Percentiles rank a stretch among this genome's conserved stretches.
Conservation (phyloP, 2,797 vertebrate genomes). For the Anguilla pacifica region DNA sequence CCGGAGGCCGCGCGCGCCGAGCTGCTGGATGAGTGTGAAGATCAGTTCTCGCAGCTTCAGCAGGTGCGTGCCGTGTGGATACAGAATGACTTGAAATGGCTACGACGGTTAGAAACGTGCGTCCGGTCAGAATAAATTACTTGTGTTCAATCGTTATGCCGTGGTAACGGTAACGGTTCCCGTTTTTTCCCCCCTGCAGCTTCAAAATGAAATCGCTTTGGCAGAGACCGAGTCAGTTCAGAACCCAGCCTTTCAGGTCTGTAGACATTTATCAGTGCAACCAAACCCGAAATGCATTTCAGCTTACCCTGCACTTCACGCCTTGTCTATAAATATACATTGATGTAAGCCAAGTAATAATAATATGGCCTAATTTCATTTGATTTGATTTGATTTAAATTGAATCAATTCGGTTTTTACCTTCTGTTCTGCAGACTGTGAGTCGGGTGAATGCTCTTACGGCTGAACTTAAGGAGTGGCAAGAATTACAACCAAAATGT, state of each 20-base stretch:
- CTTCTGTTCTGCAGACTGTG: constrained; percentile 52
- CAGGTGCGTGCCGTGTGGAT: constrained; percentile 52
- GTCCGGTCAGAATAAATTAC: not conserved
- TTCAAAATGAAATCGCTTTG: constrained; percentile 71
- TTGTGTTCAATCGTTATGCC: not conserved
- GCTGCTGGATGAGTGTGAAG: constrained; percentile 68
- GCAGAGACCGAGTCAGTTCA: constrained; percentile 58
- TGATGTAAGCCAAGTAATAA: not conserved
- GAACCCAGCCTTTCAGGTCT: constrained; percentile 64
- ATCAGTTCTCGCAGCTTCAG: constrained; percentile 65
- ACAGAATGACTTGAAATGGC: not conserved
- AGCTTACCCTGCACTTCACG: not conserved
- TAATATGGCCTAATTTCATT: no score
- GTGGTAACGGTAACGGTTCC: not conserved
- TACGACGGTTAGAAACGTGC: not conserved
- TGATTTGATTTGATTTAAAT: no score
- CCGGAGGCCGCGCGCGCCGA: constrained; percentile 58
- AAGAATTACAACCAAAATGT: constrained; percentile 65
- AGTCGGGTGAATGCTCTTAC: constrained; percentile 64
- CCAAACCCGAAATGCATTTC: not conserved
- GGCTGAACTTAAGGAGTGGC: constrained; percentile 70
- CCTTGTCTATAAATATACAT: not conserved
- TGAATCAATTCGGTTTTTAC: not conserved
- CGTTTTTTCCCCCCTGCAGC: constrained; percentile 61
- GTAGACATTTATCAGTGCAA: not conserved